Base-by-base conservation (phyloP, 1,140 invertebrate genomes). In the Meteorus sp. region DNA sequence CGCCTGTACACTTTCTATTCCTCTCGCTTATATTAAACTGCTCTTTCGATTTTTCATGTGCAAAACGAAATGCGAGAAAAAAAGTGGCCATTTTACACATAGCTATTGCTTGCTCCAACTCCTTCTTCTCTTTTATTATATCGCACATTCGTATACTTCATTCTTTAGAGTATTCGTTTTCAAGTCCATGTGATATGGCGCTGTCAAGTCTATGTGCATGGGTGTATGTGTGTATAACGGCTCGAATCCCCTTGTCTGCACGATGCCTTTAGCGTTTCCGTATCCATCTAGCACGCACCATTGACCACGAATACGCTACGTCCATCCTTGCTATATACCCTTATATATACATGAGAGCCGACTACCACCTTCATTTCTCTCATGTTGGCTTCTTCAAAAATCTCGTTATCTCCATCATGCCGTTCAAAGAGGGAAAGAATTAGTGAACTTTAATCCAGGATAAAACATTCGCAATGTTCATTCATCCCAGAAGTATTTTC, bases 211-310 rank as follows among this genome's bases (percentile, higher is more conserved):
- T 48, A 29, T 48, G 45, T 48, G 17, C n/a, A n/a, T n/a, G n/a
- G n/a, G n/a, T n/a, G 20, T 17, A 19, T 44, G n/a, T 45, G 17
- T 17, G 45, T 52, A 52, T 48, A 52, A 11, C 8, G 35, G 27
- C 37, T 17, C 15, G 13, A 8, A 17, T 8, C 13, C 15, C 27
- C 27, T 9, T 23, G 9, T 20, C 35, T 25, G 3, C 5, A 13
- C 22, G 6, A 20, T n/a, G n/a, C 9, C 29, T 55, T 22, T 20
- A 22, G 44, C 43, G 67, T 63, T 75, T 77, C 74, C 69, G 73
- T 73, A 79, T 79, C 69, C 77, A 79, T 78, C 70, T 67, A 61
- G 68, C 71, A 75, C 78, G 71, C 72, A 52, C 74, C 75, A 81
- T 77, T 81, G 78, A 74, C 70, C 75, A 72, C 70, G 71, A 76